Conservation (phyloP, 1,140 invertebrate genomes). For the Eueides isabella region DNA sequence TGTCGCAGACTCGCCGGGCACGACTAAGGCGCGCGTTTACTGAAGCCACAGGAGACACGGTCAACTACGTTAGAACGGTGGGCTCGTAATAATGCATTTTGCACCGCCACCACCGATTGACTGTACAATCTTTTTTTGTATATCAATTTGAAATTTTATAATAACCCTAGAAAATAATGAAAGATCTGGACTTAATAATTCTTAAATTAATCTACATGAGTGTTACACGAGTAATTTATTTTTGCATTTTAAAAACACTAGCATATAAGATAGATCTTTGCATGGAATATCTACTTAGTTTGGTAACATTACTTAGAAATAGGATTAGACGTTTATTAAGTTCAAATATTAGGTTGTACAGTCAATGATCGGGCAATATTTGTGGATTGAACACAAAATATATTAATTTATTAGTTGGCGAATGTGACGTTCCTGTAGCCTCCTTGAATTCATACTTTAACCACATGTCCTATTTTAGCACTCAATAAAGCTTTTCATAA, state of each 20-base stretch:
- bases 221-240: neutral
- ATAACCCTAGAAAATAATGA: neutral
- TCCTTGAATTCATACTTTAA: slow-evolving; percentile 53
- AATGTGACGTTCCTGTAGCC: slow-evolving; percentile 76
- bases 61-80: slow-evolving; percentile 94
- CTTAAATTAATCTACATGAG: neutral
- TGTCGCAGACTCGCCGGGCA: slow-evolving; percentile 91
- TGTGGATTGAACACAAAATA: slow-evolving; percentile 61
- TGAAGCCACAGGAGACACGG: slow-evolving; percentile 93
- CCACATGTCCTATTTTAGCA: slow-evolving; percentile 62
- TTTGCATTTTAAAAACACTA: neutral
- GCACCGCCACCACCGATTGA: slow-evolving; percentile 64
- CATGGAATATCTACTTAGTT: slow-evolving; percentile 31
- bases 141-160: slow-evolving; percentile 4
- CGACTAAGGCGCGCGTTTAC: slow-evolving; percentile 92
- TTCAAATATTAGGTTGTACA: slow-evolving; percentile 62
- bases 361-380: slow-evolving; percentile 58
- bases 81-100: slow-evolving; percentile 72
- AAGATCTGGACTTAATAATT: neutral
- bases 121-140: slow-evolving; percentile 69
- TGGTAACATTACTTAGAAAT: slow-evolving; percentile 2
- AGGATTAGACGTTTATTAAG: slow-evolving; percentile 7
- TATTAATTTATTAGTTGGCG: slow-evolving; percentile 73
- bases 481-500: slow-evolving; percentile 64
- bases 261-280: slow-evolving; percentile 23